These are phyloP conservation scores for Drosophila tropicalis DNA, from an alignment of 1,140 invertebrate species.

Conservation along the genomic window DNA sequence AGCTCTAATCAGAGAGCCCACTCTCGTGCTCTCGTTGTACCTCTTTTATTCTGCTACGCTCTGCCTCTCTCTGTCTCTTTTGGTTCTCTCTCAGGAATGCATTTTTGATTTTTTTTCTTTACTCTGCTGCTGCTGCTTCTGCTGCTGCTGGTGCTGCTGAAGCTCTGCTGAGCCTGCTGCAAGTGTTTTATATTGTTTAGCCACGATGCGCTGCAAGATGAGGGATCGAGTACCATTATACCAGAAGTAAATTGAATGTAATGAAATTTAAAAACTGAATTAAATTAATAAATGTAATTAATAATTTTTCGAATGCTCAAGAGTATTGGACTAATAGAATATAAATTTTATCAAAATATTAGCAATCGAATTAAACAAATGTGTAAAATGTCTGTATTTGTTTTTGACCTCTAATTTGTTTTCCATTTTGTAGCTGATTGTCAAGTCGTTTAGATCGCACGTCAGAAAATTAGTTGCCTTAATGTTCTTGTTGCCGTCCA, in stretches of 20 bases:
- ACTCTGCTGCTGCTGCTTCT: not conserved
- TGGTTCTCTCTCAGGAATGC: slow-evolving; percentile 41
- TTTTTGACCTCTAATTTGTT: no score
- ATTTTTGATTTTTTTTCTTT: slow-evolving; percentile 36
- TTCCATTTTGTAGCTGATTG: not conserved
- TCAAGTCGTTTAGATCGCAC: not conserved
- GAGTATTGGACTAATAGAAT: no score
- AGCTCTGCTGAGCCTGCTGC: slow-evolving; percentile 35
- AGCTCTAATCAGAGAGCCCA: slow-evolving; percentile 57
- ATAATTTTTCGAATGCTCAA: no score
- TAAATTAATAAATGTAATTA: no score
- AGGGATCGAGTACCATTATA: not conserved
- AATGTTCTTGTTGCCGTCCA: slow-evolving; percentile 66
- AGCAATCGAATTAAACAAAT: no score
- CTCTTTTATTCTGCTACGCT: not conserved
- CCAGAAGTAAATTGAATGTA: not conserved
- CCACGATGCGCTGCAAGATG: slow-evolving; percentile 40
- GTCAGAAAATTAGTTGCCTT: slow-evolving; percentile 24
- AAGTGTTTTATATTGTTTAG: slow-evolving; percentile 56
- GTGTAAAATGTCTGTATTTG: no score
- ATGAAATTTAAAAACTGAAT: not conserved
- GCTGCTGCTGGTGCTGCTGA: not conserved
- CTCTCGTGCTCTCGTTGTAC: not conserved
- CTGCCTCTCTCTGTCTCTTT: not conserved
- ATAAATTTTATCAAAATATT: no score